phyloP scores from a whole-genome alignment of 2,888 invertebrate species.

The Patella ulyssiponensis region DNA sequence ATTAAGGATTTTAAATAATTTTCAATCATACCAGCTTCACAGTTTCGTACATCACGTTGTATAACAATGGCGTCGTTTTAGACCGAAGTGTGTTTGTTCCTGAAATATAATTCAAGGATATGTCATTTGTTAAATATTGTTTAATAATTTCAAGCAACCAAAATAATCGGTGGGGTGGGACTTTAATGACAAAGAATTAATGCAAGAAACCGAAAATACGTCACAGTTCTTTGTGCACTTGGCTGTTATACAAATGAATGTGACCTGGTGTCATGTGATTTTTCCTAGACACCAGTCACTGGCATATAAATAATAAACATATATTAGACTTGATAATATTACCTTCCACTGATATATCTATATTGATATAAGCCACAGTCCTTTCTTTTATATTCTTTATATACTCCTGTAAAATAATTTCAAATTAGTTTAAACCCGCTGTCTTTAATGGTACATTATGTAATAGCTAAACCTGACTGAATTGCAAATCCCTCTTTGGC shows the following conservation, averaged over 20 bases:
- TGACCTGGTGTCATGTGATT: no score
- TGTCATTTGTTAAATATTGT: not conserved
- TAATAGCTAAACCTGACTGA: no score
- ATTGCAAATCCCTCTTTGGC: no score
- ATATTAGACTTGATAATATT: constrained; percentile 10
- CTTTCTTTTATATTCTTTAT: constrained; percentile 51
- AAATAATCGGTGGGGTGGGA: no score
- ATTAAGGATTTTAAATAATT: no score
- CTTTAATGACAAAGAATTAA: no score
- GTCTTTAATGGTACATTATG: no score
- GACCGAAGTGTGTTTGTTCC: constrained; percentile 42
- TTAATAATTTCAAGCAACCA: not conserved
- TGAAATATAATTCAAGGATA: not conserved
- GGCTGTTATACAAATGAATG: no score
- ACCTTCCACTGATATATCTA: constrained; percentile 50
- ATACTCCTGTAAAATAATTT: constrained; percentile 52
- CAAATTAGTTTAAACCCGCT: no score
- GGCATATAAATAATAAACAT: not conserved
- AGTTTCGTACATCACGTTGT: constrained; percentile 66
- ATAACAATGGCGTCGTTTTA: constrained; percentile 65
- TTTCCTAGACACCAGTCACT: no score
- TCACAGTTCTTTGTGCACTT: no score
- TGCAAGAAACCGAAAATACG: no score
- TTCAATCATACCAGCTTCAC: constrained; percentile 63
- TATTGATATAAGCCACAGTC: constrained; percentile 57